These are phyloP conservation scores for Luperina nickerlii DNA, from an alignment of 2,888 invertebrate species.

Conservation along the genomic window DNA sequence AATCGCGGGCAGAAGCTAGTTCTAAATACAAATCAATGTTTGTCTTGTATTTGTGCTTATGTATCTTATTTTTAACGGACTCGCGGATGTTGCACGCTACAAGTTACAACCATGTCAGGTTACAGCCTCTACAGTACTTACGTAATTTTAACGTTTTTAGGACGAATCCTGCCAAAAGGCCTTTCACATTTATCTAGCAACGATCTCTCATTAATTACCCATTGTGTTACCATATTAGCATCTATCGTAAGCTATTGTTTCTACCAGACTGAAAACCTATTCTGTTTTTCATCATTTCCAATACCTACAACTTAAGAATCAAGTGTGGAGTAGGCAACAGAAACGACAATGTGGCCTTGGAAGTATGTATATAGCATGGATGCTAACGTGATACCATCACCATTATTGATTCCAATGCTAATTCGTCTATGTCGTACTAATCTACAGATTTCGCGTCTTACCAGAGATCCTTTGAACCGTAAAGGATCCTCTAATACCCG, in stretches of 20 bases:
- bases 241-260: slow-evolving; percentile 38
- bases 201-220: slow-evolving; percentile 36
- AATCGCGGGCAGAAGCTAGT: no score
- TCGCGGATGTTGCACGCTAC: no score
- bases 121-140: not conserved
- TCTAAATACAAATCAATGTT: no score
- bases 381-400: not conserved
- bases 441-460: not conserved
- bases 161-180: slow-evolving; percentile 33
- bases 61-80: no score
- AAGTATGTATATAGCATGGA: not conserved
- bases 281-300: slow-evolving; percentile 24
- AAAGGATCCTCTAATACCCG: not conserved
- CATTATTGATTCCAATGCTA: not conserved
- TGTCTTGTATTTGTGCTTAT: no score
- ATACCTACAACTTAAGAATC: not conserved
- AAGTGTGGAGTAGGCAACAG: not conserved
- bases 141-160: slow-evolving; percentile 11
- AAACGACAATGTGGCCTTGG: no score
- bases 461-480: not conserved
- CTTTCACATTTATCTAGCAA: slow-evolving; percentile 39
- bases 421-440: not conserved
- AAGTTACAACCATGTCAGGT: not conserved
- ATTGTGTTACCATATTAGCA: slow-evolving; percentile 40
- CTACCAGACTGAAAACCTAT: slow-evolving; percentile 6